Base-by-base conservation (phyloP, 2,113 vertebrate genomes). In the Daubentonia madagascariensis region DNA sequence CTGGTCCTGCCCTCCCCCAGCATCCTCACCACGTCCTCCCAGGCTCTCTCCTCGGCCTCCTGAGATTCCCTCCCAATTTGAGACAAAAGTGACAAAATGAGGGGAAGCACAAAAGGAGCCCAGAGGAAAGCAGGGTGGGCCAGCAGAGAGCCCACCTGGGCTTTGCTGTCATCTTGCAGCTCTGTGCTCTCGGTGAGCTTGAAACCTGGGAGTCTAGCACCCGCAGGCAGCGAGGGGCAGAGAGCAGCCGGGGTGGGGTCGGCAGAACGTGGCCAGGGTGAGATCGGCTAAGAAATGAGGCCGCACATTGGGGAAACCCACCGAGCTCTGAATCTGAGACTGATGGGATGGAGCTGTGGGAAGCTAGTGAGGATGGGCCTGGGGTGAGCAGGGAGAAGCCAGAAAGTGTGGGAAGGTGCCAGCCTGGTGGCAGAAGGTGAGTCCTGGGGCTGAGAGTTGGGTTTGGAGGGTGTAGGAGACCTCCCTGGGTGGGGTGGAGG, bases 131-230 rank as follows among this genome's bases (percentile, higher is more conserved):
- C 8, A 3, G 52, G 9, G 12, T 4, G 18, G 65, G 28, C 54
- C 4, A 8, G 8, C 11, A 10, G 50, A 28, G 65, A 63, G 45
- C 3, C 30, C 4, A 13, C 25, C 20, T 3, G 30, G n/a, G 68
- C 37, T 40, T 18, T 9, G 22, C 67, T 3, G 0, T 68, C 35
- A 18, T 68, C 17, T 1, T 16, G 3, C 14, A 0, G 8, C 37
- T 59, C 25, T 48, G 17, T 2, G 32, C 3, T 25, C 28, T 73
- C 5, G 3, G 28, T 28, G 30, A 14, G n/a, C 72, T 61, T 8
- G 68, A 54, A 18, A 14, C 32, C 75, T 7, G 50, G 40, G 54
- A 35, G 35, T 22, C 7, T 1, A 63, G 12, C 5, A 3, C 32
- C 72, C 6, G 1, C 1, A 0, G 52, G n/a, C 54, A 40, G 65